Evolutionary conservation across 2,888 invertebrate genomes (phyloP), one percentile per base, ranked within the genome.

Genomic region (Acleris laterana): DNA sequence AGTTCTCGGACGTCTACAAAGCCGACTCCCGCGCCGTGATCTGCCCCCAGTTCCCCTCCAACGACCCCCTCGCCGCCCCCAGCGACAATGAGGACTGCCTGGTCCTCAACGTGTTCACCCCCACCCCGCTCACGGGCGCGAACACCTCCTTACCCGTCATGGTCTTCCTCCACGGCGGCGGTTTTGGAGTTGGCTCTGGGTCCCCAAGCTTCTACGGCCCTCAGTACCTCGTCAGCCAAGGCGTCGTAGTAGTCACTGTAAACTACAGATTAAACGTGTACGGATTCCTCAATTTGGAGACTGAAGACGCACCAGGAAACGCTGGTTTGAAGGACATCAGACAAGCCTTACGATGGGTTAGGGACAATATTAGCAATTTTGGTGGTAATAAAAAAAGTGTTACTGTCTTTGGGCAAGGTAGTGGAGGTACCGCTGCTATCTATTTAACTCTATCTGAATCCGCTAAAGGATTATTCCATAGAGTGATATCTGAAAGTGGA

Each of bases 151-250:
- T 83, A 4, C 93, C 93, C 0, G 90, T 93, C 1, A 89, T 93
- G 83, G 88, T 93, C 0, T 92, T 82, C 70, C 80, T 94, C 2
- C 94, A 94, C 25, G 93, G 94, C 0, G 94, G 94, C 1, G 92
- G 86, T 5, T 94, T 93, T 49, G 89, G 89, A 0, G 75, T 83
- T 0, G 94, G 94, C 0, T 87, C 89, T 1, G 89, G 91, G 0
- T 89, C 89, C 0, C 83, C 90, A 0, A 76, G 75, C 32, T 87
- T 90, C 69, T 88, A 88, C 67, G 93, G 93, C 0, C 93, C 94
- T 0, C 88, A 93, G 66, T 93, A 91, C 62, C 77, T 94, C 2
- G 76, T 91, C 32, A 85, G 82, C 20, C 88, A 93, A 48, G 87
- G 84, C 0, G 82, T 92, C 0, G 78, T 94, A 0, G 77, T 94